Conservation (phyloP, 2,113 vertebrate genomes). For the Microtus oregoni region DNA sequence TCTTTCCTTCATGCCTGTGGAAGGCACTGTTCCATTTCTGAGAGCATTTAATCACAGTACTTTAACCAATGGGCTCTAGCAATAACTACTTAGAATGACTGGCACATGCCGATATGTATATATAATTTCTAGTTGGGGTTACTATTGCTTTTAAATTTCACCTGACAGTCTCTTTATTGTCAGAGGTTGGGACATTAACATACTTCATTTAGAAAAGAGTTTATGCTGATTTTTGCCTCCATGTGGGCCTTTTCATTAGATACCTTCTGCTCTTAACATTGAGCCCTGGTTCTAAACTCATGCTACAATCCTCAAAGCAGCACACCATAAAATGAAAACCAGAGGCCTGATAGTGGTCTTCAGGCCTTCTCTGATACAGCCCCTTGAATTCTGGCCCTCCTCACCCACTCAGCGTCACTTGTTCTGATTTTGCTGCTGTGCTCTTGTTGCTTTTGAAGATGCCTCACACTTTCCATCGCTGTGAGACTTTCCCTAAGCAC, state of each 20-base stretch:
- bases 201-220: neutral
- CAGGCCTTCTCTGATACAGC: neutral
- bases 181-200: neutral
- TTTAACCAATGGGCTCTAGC: neutral
- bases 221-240: slow-evolving; percentile 16
- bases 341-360: neutral
- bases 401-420: neutral
- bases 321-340: neutral
- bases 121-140: neutral
- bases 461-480: neutral
- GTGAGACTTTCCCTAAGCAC: neutral
- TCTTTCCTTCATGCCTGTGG: neutral
- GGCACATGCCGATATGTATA: too few relatives aligned
- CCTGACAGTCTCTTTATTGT: neutral
- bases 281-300: neutral
- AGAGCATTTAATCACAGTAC: neutral
- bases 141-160: slow-evolving; percentile 37
- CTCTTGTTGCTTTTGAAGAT: neutral
- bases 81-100: too few relatives aligned
- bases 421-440: neutral
- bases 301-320: neutral
- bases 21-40: neutral
- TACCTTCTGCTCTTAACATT: neutral
- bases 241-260: neutral
- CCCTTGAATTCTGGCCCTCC: neutral